These are phyloP conservation scores for Delia radicum DNA, from an alignment of 1,140 invertebrate species.

Conservation along the genomic window DNA sequence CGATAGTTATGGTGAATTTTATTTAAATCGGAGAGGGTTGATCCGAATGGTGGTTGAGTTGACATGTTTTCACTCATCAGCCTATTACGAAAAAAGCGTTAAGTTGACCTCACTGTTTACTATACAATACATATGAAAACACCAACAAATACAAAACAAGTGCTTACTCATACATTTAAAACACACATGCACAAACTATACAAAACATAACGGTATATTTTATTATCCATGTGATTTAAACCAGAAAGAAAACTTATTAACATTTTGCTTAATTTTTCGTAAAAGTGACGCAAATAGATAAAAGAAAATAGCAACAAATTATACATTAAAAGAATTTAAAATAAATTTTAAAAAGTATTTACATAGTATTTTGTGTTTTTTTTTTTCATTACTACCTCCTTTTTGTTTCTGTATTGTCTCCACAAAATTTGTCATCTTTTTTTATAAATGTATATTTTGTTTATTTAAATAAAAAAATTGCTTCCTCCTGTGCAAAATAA, in stretches of 20 bases:
- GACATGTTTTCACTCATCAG: no score
- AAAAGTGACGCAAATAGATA: neutral
- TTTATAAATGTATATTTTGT: neutral
- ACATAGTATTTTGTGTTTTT: neutral
- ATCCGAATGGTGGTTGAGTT: no score
- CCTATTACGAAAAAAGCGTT: neutral
- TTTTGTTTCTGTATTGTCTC: neutral
- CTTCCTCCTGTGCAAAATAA: slow-evolving; percentile 1
- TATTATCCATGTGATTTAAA: neutral
- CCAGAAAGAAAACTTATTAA: neutral
- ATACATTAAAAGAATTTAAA: neutral
- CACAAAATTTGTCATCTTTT: neutral
- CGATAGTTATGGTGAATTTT: no score
- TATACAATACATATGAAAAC: neutral
- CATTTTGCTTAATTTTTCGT: neutral
- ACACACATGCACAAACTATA: neutral
- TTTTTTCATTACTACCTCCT: neutral
- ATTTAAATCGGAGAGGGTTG: no score
- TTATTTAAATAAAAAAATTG: neutral
- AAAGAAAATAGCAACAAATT: neutral
- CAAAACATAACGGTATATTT: neutral
- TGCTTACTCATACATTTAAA: neutral
- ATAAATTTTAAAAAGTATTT: neutral
- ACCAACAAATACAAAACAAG: slow-evolving; percentile 8
- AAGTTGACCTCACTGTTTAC: no score